A percentile compares a stretch with the other conserved stretches of the same genome.
phyloP scores from a whole-genome alignment of 1,140 invertebrate species.

The Bombus breviceps region DNA sequence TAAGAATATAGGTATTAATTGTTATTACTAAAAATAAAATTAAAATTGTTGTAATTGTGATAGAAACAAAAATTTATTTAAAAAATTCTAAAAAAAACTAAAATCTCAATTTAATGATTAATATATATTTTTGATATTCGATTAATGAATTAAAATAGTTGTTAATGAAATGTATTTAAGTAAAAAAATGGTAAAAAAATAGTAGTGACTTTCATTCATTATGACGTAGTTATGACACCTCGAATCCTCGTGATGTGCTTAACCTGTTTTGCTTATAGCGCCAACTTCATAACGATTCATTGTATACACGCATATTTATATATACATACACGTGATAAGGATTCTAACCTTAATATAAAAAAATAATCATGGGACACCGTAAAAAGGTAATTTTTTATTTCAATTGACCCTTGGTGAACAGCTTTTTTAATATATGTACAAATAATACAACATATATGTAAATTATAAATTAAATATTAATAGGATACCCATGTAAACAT shows the following conservation, averaged over 20 bases:
- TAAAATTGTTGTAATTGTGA: neutral
- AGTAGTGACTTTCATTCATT: neutral
- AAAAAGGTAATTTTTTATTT: constrained; percentile 46
- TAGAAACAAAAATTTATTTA: too few relatives aligned
- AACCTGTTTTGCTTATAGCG: neutral
- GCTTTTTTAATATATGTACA: neutral
- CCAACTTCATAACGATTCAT: neutral
- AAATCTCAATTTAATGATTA: neutral
- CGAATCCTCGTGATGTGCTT: neutral
- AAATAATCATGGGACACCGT: constrained; percentile 37
- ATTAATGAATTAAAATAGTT: neutral
- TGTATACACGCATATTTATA: neutral
- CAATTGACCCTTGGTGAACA: neutral
- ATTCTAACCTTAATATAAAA: constrained; percentile 26
- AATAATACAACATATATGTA: neutral
- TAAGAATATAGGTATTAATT: too few relatives aligned
- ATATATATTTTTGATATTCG: neutral
- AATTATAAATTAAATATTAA: neutral
- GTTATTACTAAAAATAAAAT: neutral
- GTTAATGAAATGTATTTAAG: neutral
- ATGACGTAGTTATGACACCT: neutral
- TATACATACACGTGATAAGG: constrained; percentile 28
- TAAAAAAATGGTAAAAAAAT: neutral
- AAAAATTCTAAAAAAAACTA: too few relatives aligned
- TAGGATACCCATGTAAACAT: neutral